These are phyloP conservation scores for Drosophila kokeensis DNA, from an alignment of 2,888 invertebrate genomes.

Conservation along the genomic window DNA sequence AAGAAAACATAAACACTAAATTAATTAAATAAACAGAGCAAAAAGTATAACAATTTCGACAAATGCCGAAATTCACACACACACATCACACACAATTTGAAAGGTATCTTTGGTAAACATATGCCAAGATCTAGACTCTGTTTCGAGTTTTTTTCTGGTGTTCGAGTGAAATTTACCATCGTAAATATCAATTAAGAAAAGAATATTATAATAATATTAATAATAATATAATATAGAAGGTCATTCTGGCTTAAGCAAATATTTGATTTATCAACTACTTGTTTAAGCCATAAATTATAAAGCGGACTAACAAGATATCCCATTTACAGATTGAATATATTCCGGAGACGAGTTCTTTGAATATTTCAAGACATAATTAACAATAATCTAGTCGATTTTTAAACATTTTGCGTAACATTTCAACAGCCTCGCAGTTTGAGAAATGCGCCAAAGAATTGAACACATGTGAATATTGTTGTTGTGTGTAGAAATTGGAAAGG, in stretches of 20 bases:
- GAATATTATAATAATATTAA: not conserved
- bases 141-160: not conserved
- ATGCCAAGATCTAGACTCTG: not conserved
- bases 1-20: constrained; percentile 24
- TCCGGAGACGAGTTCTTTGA: not conserved
- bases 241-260: not conserved
- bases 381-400: not conserved
- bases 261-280: not conserved
- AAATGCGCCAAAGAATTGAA: not conserved
- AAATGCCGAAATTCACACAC: constrained; percentile 49
- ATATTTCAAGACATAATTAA: not conserved
- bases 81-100: constrained; percentile 23
- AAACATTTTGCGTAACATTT: not conserved
- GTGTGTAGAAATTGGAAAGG: constrained; percentile 15
- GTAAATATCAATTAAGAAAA: not conserved
- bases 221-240: not conserved
- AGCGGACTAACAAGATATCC: not conserved
- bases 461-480: constrained; percentile 10
- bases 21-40: constrained; percentile 5
- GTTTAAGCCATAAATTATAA: not conserved
- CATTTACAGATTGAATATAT: not conserved
- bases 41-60: constrained; percentile 30
- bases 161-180: not conserved
- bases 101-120: not conserved
- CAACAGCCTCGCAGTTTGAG: not conserved